phyloP scores from a whole-genome alignment of 2,888 invertebrate species.

The Drosophila greeni region DNA sequence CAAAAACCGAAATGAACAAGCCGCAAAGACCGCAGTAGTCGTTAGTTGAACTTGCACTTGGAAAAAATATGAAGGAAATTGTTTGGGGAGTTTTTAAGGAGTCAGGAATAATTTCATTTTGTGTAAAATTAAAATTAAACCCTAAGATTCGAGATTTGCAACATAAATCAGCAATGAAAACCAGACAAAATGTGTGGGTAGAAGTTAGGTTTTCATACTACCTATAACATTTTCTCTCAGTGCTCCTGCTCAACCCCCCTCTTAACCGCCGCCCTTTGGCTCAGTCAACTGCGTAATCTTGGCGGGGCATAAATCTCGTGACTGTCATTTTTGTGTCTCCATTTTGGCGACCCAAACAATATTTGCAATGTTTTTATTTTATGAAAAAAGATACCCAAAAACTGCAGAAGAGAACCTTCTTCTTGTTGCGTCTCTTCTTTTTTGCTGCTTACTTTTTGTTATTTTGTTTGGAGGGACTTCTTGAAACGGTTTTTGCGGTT shows the following conservation, averaged over 20 bases:
- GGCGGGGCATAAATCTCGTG: constrained; percentile 74
- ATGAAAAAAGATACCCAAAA: constrained; percentile 62
- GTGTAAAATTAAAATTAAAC: no score
- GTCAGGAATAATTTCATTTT: no score
- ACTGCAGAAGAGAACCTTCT: constrained; percentile 45
- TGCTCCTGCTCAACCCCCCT: neutral
- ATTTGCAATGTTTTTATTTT: constrained; percentile 73
- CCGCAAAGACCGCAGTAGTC: constrained; percentile 48
- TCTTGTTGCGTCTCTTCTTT: constrained; percentile 32
- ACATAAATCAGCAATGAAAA: no score
- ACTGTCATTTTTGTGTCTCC: constrained; percentile 77
- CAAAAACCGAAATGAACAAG: constrained; percentile 50
- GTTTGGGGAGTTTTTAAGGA: no score
- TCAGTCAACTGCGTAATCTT: constrained; percentile 67
- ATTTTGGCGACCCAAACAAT: constrained; percentile 76
- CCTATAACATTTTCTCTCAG: constrained; percentile 3
- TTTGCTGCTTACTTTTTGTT: constrained; percentile 20
- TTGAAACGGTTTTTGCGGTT: constrained; percentile 72
- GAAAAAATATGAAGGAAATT: neutral
- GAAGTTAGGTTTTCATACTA: no score
- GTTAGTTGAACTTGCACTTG: constrained; percentile 40
- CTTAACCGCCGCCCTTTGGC: neutral
- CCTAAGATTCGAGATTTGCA: no score
- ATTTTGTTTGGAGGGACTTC: constrained; percentile 18
- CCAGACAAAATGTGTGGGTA: no score